Evolutionary conservation across 2,888 invertebrate species (phyloP).

Genomic region (Noctua pronuba): DNA sequence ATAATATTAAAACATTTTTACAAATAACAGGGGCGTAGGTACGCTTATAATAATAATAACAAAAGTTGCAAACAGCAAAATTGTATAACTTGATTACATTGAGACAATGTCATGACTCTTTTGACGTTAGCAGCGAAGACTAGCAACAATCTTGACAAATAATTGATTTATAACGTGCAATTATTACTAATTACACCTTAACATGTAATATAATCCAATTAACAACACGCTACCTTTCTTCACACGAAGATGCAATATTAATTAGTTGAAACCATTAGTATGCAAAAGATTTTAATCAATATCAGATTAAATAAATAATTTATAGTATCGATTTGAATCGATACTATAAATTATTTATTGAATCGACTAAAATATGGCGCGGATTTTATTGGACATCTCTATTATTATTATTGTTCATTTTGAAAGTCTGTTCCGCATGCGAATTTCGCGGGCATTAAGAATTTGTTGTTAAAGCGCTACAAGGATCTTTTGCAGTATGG

Average conservation of each 20-base stretch:
- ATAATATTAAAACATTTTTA: constrained; percentile 56
- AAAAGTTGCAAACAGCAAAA: constrained; percentile 76
- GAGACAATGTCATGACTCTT: constrained; percentile 66
- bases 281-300: constrained; percentile 20
- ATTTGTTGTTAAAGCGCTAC: not conserved
- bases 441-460: too few species aligned
- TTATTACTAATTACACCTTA: constrained; percentile 39
- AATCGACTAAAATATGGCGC: constrained; percentile 39
- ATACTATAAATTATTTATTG: not conserved
- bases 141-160: constrained; percentile 38
- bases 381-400: constrained; percentile 18
- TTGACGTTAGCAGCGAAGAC: constrained; percentile 48
- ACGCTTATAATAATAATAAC: constrained; percentile 68
- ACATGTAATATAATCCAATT: constrained; percentile 43
- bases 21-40: constrained; percentile 42
- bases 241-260: constrained; percentile 28
- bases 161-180: constrained; percentile 45
- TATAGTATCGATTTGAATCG: constrained; percentile 42
- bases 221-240: constrained; percentile 45
- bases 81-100: constrained; percentile 69
- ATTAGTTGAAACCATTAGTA: constrained; percentile 12
- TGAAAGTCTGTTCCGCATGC: not conserved
- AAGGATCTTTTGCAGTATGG: not conserved
- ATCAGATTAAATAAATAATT: not conserved
- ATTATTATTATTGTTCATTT: not conserved